Conservation (phyloP, 92 coral and sea anemone species). For the Actinostola sp. region DNA sequence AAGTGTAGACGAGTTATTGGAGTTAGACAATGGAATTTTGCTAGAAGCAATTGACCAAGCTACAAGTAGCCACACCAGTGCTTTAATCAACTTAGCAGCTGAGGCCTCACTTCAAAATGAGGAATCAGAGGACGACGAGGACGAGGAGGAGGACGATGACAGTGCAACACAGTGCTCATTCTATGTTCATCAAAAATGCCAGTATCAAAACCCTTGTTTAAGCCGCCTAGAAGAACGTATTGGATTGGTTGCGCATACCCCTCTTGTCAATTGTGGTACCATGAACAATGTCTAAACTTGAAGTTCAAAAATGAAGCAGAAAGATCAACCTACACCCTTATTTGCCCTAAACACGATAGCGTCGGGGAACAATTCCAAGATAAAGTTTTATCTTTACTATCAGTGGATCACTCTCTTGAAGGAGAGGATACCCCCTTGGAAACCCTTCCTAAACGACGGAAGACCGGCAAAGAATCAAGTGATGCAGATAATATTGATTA, state of each 20-base stretch:
- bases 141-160: constrained; percentile 25
- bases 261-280: constrained; percentile 39
- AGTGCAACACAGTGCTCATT: constrained; percentile 22
- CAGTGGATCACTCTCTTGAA: constrained; percentile 3
- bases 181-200: constrained; percentile 22
- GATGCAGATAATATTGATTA: not conserved
- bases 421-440: not conserved
- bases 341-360: constrained; percentile 30
- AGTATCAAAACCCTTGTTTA: constrained; percentile 32
- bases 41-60: constrained; percentile 7
- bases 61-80: too few species aligned
- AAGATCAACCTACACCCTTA: constrained; percentile 18
- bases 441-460: constrained; percentile 1
- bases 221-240: constrained; percentile 35
- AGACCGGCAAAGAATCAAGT: not conserved
- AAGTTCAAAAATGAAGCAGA: constrained; percentile 19
- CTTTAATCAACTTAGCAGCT: constrained; percentile 24
- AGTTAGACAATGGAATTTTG: constrained; percentile 25
- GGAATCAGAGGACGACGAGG: too few species aligned
- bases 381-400: constrained; percentile 2
- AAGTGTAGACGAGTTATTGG: constrained; percentile 6
- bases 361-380: constrained; percentile 6
- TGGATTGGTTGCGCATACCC: constrained; percentile 56
- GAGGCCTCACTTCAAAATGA: too few species aligned
- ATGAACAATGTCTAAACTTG: constrained; percentile 33